Evolutionary conservation across 2,113 vertebrate genomes (phyloP), one percentile per base, ranked within the genome.

Genomic region (Beaufortia kweichowensis): DNA sequence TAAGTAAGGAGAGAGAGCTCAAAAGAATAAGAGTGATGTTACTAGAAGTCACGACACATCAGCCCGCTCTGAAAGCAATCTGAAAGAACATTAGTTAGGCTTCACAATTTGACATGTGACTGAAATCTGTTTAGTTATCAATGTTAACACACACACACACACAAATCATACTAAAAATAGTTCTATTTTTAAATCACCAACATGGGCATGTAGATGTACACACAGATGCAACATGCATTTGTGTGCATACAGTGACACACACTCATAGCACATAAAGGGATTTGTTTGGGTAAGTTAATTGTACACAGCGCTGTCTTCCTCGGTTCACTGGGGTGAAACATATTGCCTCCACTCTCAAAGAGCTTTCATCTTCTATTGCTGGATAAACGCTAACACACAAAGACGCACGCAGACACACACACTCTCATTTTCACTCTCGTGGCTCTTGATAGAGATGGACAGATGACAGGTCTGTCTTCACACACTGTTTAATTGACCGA

Each of bases 271-370:
- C 48, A 43, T 71, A 75, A 14, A 59, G n/a, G 14, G 24, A 70
- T 77, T 83, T 89, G 84, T 88, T 89, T 81, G 79, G 79, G 68
- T 85, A 84, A 83, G 86, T 89, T 88, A 90, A 88, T 88, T 89
- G 85, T 88, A 85, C 81, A 86, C 84, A 84, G 77, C 70, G 74
- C 80, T 85, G 86, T 86, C 84, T 84, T 87, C 85, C 74, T 74
- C 87, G 90, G 89, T 91, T 89, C 87, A 88, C 84, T 87, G 86
- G 77, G 80, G 85, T 71, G 82, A 88, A 84, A 88, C 87, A 79
- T 84, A 88, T 88, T 88, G 88, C 85, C 84, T 87, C 86, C 41
- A 83, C 86, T 87, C 84, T 90, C 89, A 89, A 88, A 80, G 82
- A 86, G 53, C 83, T 86, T 84, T 86, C 86, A 85, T 77, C 81